These are phyloP conservation scores for Meles meles DNA, from an alignment of 2,113 vertebrate genomes.

Conservation along the genomic window DNA sequence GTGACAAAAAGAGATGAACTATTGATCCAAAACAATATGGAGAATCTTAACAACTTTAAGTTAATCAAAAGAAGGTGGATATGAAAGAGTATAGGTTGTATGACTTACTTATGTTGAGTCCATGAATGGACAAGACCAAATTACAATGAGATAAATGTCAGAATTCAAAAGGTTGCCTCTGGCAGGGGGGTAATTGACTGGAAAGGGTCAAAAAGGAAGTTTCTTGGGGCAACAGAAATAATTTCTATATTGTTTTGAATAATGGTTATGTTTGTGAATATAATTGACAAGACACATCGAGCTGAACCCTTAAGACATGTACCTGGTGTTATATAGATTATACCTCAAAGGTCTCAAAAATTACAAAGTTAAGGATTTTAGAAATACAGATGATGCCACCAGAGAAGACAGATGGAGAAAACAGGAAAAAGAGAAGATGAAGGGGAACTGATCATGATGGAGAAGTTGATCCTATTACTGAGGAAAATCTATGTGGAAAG, in stretches of 20 bases:
- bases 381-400: not conserved
- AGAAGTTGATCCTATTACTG: not conserved
- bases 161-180: not conserved
- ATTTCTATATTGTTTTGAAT: not conserved
- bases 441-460: not conserved
- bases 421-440: not conserved
- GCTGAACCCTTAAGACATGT: not conserved
- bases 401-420: not conserved
- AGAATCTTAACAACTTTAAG: not conserved
- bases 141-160: not conserved
- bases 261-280: not conserved
- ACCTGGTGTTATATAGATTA: not conserved
- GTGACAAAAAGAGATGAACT: not conserved
- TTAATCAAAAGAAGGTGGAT: not conserved
- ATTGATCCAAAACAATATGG: too few relatives aligned
- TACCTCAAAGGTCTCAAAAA: not conserved
- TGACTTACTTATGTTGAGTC: not conserved
- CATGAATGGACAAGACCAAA: not conserved
- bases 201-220: not conserved
- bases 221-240: not conserved
- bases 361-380: not conserved
- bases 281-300: not conserved
- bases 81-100: not conserved
- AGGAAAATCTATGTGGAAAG: not conserved
- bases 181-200: not conserved